A percentile compares a stretch with the other conserved stretches of the same genome.
Evolutionary conservation across 1,140 invertebrate genomes (phyloP).

Genomic region (Hypothenemus hampei): DNA sequence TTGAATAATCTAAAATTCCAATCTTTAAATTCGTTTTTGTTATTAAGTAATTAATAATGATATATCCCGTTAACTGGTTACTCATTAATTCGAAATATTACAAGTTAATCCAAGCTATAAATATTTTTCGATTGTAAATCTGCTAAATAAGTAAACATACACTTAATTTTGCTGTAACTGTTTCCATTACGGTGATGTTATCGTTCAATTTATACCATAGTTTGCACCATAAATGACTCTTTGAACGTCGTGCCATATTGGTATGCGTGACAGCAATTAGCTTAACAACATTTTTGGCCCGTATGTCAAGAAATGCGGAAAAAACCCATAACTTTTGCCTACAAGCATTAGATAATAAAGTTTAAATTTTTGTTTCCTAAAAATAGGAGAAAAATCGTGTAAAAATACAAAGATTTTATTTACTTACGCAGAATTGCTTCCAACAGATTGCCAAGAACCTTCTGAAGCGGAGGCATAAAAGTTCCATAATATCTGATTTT

Average conservation of each 20-base stretch:
- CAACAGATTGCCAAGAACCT: constrained; percentile 54
- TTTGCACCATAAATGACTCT: constrained; percentile 78
- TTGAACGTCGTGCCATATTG: constrained; percentile 47
- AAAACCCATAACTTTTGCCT: constrained; percentile 89
- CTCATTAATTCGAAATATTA: too few species aligned
- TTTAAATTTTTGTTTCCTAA: too few species aligned
- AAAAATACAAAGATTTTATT: too few species aligned
- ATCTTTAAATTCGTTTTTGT: constrained; percentile 8
- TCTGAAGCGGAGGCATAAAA: constrained; percentile 34
- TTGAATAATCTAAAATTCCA: constrained; percentile 60
- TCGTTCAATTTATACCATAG: constrained; percentile 60
- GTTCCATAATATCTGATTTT: too few species aligned
- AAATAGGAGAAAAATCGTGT: too few species aligned
- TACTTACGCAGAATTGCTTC: constrained; percentile 46
- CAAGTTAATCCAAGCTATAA: too few species aligned
- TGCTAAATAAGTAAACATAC: constrained; percentile 45
- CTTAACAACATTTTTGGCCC: constrained; percentile 61
- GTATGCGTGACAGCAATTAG: constrained; percentile 83
- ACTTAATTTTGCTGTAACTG: constrained; percentile 70
- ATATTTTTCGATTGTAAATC: neutral
- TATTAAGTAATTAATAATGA: constrained; percentile 2
- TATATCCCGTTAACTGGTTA: neutral
- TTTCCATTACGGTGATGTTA: constrained; percentile 55
- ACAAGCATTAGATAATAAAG: too few species aligned
- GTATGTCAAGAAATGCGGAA: constrained; percentile 79